Conservation (phyloP, 2,113 vertebrate species). For the Pseudorasbora parva region DNA sequence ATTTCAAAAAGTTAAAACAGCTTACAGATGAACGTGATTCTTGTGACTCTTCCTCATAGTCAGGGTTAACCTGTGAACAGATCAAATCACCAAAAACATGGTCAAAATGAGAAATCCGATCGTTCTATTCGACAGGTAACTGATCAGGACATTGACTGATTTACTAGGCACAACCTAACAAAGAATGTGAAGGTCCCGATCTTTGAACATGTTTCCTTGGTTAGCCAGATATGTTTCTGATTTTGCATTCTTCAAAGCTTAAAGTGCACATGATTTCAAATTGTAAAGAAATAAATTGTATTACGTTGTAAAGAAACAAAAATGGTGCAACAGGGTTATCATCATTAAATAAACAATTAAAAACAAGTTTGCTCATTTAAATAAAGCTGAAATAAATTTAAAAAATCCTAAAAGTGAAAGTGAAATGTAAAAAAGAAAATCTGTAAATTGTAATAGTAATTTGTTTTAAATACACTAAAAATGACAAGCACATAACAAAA, state of each 20-base stretch:
- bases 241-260: neutral
- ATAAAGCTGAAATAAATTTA: neutral
- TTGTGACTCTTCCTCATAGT: constrained; percentile 93
- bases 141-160: neutral
- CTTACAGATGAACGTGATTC: constrained; percentile 92
- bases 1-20: constrained; percentile 59
- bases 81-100: neutral
- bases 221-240: neutral
- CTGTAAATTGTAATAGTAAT: neutral
- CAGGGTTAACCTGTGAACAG: constrained; percentile 86
- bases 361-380: neutral
- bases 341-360: neutral
- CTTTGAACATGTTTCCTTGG: neutral
- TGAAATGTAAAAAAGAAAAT: too few species aligned
- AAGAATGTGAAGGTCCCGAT: neutral
- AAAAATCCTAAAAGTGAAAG: neutral
- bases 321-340: neutral
- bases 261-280: neutral
- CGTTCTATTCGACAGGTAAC: neutral
- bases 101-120: neutral
- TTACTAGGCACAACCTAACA: neutral
- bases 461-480: too few species aligned
- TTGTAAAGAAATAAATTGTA: neutral
- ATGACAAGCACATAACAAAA: neutral
- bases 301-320: neutral